Percentiles rank a stretch among this genome's conserved stretches.
phyloP scores from a whole-genome alignment of 2,113 vertebrate genomes.

The Nestor notabilis region DNA sequence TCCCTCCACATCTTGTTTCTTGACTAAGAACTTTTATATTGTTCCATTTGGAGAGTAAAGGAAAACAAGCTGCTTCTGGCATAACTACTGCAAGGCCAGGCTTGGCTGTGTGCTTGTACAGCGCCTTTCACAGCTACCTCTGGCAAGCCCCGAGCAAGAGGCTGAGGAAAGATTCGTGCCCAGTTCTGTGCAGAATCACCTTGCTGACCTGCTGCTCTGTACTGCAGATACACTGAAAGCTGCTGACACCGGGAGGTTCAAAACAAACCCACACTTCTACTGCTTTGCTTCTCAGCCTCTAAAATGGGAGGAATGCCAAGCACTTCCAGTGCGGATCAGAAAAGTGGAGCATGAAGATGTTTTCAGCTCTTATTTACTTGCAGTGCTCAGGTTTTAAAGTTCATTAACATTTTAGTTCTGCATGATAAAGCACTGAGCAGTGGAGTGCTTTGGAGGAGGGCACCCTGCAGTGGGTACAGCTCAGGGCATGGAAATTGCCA shows the following conservation, averaged over 20 bases:
- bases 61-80: neutral
- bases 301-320: neutral
- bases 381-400: neutral
- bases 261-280: neutral
- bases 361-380: neutral
- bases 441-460: neutral
- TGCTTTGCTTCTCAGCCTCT: neutral
- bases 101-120: neutral
- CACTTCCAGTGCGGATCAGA: accelerated
- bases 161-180: neutral
- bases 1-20: neutral
- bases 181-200: neutral
- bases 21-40: neutral
- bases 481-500: neutral
- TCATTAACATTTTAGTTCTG: neutral
- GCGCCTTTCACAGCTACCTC: accelerated
- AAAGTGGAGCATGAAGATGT: neutral
- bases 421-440: neutral
- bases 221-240: neutral
- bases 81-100: neutral
- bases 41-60: neutral
- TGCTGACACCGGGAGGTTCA: neutral
- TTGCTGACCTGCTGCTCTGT: neutral
- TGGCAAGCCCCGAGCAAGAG: neutral
- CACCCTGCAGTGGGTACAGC: neutral